Evolutionary conservation across 2,888 invertebrate species (phyloP).

Genomic region (Brachylomia viminalis): DNA sequence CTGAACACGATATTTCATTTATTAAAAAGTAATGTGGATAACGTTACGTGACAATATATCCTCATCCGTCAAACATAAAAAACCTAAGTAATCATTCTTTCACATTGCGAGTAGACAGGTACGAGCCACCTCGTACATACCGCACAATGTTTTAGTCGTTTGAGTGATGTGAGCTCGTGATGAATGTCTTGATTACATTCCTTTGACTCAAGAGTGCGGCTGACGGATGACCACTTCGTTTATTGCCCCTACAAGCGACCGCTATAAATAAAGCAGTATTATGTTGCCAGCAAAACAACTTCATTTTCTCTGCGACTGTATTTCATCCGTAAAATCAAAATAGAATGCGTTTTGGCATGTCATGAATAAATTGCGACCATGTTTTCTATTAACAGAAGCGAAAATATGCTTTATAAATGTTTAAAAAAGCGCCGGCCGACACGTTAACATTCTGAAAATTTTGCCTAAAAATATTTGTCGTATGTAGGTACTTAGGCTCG

Average conservation of each 20-base stretch:
- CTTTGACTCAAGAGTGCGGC: constrained; percentile 79
- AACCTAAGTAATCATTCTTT: constrained; percentile 73
- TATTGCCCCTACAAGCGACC: constrained; percentile 76
- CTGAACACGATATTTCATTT: constrained; percentile 56
- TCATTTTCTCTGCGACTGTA: constrained; percentile 45
- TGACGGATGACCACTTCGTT: constrained; percentile 84
- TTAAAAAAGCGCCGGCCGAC: constrained; percentile 23
- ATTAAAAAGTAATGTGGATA: constrained; percentile 53
- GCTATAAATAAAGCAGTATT: constrained; percentile 78
- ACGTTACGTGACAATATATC: constrained; percentile 65
- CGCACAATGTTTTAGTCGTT: constrained; percentile 67
- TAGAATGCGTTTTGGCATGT: constrained; percentile 51
- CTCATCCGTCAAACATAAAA: constrained; percentile 77
- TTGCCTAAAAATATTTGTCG: constrained; percentile 54
- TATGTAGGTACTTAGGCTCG: constrained; percentile 44
- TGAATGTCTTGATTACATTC: constrained; percentile 87
- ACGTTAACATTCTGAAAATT: constrained; percentile 39
- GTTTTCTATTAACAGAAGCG: constrained; percentile 49
- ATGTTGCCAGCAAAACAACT: constrained; percentile 69
- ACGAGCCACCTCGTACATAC: constrained; percentile 41
- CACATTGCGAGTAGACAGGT: constrained; percentile 43
- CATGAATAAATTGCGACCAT: constrained; percentile 54
- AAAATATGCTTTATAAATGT: constrained; percentile 53
- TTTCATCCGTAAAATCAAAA: constrained; percentile 58
- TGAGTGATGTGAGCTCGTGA: constrained; percentile 79